These are phyloP conservation scores for Microplitis mediator DNA, from an alignment of 1,140 invertebrate species.

Conservation along the genomic window DNA sequence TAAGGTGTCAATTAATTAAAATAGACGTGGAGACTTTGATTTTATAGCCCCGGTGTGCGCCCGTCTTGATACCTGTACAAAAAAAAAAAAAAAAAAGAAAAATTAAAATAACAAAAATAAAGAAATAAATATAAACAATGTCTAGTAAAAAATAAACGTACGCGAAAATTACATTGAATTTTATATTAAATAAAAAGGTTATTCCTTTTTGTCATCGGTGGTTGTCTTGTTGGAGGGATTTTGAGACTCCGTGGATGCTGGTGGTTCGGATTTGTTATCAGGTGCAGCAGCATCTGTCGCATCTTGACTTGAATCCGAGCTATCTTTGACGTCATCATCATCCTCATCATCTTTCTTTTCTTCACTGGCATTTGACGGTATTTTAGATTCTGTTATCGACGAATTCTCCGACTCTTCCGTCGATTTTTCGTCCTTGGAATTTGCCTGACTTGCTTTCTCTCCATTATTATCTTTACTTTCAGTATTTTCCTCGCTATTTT, in stretches of 20 bases:
- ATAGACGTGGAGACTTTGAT: conserved; percentile 52
- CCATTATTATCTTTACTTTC: conserved; percentile 38
- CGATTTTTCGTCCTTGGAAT: conserved; percentile 50
- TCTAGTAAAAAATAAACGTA: conserved; percentile 30
- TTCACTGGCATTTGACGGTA: conserved; percentile 38
- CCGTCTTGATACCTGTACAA: conserved; percentile 48
- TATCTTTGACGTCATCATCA: conserved; percentile 48
- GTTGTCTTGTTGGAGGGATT: conserved; percentile 45
- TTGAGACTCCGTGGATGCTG: conserved; percentile 45
- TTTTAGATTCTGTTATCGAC: conserved; percentile 39
- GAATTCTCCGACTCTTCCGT: conserved; percentile 51
- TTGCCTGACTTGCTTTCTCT: conserved; percentile 44
- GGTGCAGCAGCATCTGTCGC: conserved; percentile 43
- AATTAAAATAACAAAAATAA: conserved; percentile 1
- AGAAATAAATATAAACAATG: neutral
- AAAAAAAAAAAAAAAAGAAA: conserved; percentile 30
- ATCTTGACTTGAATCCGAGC: conserved; percentile 58
- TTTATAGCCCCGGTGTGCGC: conserved; percentile 51
- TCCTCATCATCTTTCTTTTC: conserved; percentile 45
- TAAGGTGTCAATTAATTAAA: conserved; percentile 56
- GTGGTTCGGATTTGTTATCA: conserved; percentile 36
- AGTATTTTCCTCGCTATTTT: conserved; percentile 39
- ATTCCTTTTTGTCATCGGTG: conserved; percentile 58
- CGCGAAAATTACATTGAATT: conserved; percentile 32
- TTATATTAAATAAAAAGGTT: conserved; percentile 44